Conservation (phyloP, 2,888 invertebrate species). For the Conus canariensis region DNA sequence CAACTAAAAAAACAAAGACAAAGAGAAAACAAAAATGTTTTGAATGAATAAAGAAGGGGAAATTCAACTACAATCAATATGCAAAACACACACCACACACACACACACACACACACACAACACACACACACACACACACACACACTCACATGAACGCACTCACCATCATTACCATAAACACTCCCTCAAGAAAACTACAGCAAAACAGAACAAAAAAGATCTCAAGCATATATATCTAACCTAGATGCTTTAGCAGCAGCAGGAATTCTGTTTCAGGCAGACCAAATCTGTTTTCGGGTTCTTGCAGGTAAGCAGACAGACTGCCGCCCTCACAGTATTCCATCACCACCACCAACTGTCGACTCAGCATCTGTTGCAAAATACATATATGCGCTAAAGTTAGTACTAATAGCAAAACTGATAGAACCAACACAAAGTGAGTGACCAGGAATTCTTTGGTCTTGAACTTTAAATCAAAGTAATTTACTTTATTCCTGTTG, state of each 20-base stretch:
- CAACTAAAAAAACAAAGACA: too few species aligned
- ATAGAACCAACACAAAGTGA: neutral
- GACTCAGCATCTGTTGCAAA: slow-evolving; percentile 35
- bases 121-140: too few species aligned
- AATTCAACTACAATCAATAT: too few species aligned
- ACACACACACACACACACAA: neutral
- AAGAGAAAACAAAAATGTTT: too few species aligned
- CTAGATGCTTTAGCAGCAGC: slow-evolving; percentile 87
- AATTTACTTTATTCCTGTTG: neutral
- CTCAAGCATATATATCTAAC: slow-evolving; percentile 51
- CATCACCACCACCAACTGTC: slow-evolving; percentile 88
- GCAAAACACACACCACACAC: neutral
- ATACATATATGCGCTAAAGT: too few species aligned
- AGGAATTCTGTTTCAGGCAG: slow-evolving; percentile 93
- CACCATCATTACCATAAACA: neutral
- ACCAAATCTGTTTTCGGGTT: slow-evolving; percentile 96
- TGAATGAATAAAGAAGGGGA: too few species aligned
- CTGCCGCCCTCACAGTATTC: slow-evolving; percentile 94
- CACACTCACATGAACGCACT: neutral
- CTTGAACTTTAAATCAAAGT: neutral
- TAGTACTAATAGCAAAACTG: neutral
- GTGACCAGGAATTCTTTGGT: neutral
- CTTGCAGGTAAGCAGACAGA: slow-evolving; percentile 94
- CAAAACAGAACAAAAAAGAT: neutral
- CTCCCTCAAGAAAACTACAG: neutral